Conservation (phyloP, 2,113 vertebrate genomes). For the Dipodomys ordii region DNA sequence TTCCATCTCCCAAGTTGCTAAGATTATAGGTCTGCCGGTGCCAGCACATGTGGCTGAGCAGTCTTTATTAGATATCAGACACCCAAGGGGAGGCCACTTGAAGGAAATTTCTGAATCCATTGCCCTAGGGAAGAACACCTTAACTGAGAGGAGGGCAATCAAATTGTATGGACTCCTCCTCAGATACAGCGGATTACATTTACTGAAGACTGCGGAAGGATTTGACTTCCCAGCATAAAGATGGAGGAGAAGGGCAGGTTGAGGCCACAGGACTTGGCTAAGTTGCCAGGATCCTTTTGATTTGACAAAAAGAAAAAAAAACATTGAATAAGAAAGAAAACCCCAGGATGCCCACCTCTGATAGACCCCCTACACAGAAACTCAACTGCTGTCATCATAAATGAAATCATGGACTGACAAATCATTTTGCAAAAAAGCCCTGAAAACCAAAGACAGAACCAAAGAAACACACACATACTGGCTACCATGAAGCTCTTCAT, state of each 20-base stretch:
- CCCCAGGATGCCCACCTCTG: neutral
- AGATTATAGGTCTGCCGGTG: too few relatives aligned
- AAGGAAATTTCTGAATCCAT: too few relatives aligned
- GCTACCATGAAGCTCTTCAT: neutral
- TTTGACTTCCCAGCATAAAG: neutral
- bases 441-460: neutral
- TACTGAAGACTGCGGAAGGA: neutral
- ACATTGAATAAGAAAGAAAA: neutral
- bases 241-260: neutral
- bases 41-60: neutral
- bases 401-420: neutral
- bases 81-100: too few relatives aligned
- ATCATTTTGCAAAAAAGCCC: neutral
- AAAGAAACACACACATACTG: slow-evolving; percentile 10
- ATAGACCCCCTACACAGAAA: neutral
- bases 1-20: too few relatives aligned
- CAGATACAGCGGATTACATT: neutral
- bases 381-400: neutral
- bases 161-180: neutral
- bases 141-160: neutral
- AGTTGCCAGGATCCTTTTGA: neutral
- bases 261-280: neutral
- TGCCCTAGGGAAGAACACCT: neutral
- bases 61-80: neutral
- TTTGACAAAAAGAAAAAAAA: neutral